These are phyloP conservation scores for Lophura nycthemera DNA, from an alignment of 2,113 vertebrate genomes.

Conservation along the genomic window DNA sequence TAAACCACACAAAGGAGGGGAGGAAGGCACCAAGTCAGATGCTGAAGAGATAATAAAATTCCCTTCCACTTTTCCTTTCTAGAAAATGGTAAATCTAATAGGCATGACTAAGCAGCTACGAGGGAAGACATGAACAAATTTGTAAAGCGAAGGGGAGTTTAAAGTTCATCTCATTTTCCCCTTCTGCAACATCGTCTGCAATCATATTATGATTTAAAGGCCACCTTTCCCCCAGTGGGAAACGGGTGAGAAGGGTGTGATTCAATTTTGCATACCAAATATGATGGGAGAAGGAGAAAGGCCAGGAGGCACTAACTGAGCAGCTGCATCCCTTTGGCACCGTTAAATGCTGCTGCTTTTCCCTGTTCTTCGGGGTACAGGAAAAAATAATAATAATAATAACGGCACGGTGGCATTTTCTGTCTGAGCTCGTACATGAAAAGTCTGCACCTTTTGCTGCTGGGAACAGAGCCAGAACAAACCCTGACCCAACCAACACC, in stretches of 20 bases:
- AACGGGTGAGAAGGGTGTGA: conserved; percentile 2
- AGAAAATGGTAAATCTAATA: conserved; percentile 40
- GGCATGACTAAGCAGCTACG: conserved; percentile 51
- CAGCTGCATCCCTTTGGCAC: conserved; percentile 51
- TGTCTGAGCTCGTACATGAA: neutral
- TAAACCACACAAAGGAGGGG: conserved; percentile 21
- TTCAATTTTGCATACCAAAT: conserved; percentile 40
- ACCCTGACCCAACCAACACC: neutral
- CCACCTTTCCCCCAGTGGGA: conserved; percentile 42
- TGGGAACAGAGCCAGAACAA: conserved; percentile 34
- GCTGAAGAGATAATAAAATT: conserved; percentile 37
- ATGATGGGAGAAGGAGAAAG: conserved; percentile 26
- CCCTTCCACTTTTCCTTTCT: conserved; percentile 5
- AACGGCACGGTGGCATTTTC: conserved; percentile 17
- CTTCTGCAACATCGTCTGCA: conserved; percentile 50
- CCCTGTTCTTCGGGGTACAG: neutral
- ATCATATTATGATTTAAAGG: conserved; percentile 67
- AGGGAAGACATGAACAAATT: conserved; percentile 48
- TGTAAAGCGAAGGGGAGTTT: conserved; percentile 59
- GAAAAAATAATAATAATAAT: neutral
- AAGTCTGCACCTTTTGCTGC: neutral
- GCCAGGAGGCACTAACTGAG: conserved; percentile 36
- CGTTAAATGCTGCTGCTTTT: conserved; percentile 13
- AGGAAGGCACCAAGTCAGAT: conserved; percentile 17
- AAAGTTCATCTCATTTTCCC: conserved; percentile 65